Evolutionary conservation across 2,113 vertebrate species (phyloP).

Genomic region (Cathartes aura): DNA sequence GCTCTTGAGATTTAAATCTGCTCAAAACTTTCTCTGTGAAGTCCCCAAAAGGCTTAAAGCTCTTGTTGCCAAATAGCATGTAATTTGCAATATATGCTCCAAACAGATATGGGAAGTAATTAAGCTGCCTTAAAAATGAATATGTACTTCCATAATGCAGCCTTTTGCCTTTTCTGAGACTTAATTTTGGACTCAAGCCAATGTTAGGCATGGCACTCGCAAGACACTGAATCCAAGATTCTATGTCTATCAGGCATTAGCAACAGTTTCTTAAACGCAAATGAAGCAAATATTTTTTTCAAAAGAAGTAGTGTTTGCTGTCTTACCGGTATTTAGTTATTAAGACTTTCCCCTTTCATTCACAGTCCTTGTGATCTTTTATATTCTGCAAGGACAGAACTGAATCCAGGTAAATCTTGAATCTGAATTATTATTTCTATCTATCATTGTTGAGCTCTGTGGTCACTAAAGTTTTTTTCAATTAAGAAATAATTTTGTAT

Average conservation of each 20-base stretch:
- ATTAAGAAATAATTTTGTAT: background rate
- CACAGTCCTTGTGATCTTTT: background rate
- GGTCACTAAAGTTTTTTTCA: background rate
- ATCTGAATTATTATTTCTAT: background rate
- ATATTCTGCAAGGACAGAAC: background rate
- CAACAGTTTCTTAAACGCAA: background rate
- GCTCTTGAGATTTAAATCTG: background rate
- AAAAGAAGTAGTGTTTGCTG: background rate
- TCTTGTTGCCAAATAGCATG: background rate
- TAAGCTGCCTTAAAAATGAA: background rate
- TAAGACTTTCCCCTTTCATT: background rate
- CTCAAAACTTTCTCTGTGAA: background rate
- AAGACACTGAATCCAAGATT: background rate
- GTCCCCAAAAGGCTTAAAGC: background rate
- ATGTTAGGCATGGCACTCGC: background rate
- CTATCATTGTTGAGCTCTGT: background rate
- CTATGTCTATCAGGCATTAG: background rate
- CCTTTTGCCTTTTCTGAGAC: background rate
- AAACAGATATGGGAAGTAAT: background rate
- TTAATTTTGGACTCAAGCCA: background rate
- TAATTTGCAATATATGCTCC: background rate
- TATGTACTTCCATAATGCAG: background rate
- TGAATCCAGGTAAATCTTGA: background rate
- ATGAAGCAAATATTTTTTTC: background rate
- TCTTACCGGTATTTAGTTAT: background rate